Evolutionary conservation across 2,797 vertebrate genomes (phyloP), one percentile per base, ranked within the genome.

Genomic region (Poecilia velifera): DNA sequence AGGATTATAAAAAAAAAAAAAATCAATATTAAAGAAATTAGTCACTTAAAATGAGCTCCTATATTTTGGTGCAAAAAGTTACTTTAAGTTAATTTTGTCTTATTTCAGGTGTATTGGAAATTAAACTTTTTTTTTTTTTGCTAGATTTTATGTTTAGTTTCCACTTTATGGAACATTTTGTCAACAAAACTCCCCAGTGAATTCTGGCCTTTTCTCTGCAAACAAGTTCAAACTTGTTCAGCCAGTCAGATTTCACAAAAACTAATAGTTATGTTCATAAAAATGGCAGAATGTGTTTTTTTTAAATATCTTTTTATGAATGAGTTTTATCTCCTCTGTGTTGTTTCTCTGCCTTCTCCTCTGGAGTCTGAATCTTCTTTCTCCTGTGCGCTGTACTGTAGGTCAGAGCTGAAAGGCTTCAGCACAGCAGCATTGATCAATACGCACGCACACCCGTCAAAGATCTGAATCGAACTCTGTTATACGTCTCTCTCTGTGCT

Each of bases 341-440:
- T 53, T 71, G 55, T 85, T 70, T 62, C 10, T 28, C n/a, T 47
- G 51, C 34, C 53, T 47, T 45, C 51, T 39, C 12, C 51, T 80
- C 2, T 45, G 45, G 7, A 80, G 83, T 78, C 68, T 72, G 82
- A 77, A 49, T 49, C 70, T 45, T 84, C 71, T 79, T 84, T 85
- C 8, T 45, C 3, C 71, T 80, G 73, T 64, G 71, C 31, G 76
- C 84, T 77, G 45, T 25, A 31, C 74, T 75, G 75, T 82, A 84
- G 90, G 88, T 90, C 88, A 88, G 76, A 2, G 39, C 83, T 86
- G 82, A 86, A 85, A 82, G 76, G 78, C 85, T 81, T 89, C 87
- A 86, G 78, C 77, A 68, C 68, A 76, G 64, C 76, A 55, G 62
- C 41, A 6, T 22, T 8, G 70, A 84, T 91, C 84, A 2, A 90